Evolutionary conservation across 2,113 vertebrate species (phyloP).

Genomic region (Lucifuga dentata): DNA sequence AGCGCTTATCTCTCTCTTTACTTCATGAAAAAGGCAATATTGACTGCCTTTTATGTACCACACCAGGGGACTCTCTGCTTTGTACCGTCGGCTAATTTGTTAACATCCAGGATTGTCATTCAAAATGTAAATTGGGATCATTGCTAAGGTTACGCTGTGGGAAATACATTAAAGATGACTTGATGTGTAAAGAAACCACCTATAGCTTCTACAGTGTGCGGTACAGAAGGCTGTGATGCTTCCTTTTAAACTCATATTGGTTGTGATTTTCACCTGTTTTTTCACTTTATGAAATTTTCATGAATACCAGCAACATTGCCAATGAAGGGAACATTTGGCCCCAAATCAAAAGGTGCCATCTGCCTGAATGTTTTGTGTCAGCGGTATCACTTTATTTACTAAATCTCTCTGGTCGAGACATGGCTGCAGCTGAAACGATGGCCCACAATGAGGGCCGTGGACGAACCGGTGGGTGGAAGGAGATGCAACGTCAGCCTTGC

Average conservation of each 20-base stretch:
- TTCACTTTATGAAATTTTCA: slow-evolving; percentile 50
- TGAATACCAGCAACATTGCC: slow-evolving; percentile 47
- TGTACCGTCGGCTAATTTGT: slow-evolving; percentile 45
- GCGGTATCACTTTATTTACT: slow-evolving; percentile 56
- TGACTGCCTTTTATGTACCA: slow-evolving; percentile 23
- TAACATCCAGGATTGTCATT: slow-evolving; percentile 51
- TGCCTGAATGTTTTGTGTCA: slow-evolving; percentile 64
- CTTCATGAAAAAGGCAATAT: slow-evolving; percentile 4
- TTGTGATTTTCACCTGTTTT: slow-evolving; percentile 1
- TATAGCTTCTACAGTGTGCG: slow-evolving; percentile 14
- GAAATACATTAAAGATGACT: slow-evolving; percentile 62
- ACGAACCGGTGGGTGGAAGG: slow-evolving; percentile 45
- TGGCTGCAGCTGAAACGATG: slow-evolving; percentile 43
- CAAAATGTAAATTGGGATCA: slow-evolving; percentile 70
- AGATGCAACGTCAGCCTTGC: slow-evolving; percentile 51
- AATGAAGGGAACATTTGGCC: slow-evolving; percentile 36
- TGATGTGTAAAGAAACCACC: slow-evolving; percentile 27
- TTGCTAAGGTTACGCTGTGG: slow-evolving; percentile 39
- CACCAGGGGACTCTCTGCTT: slow-evolving; percentile 43
- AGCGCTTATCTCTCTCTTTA: background rate
- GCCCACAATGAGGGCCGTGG: slow-evolving; percentile 33
- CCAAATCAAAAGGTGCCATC: slow-evolving; percentile 72
- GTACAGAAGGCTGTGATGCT: slow-evolving; percentile 7
- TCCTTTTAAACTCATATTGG: slow-evolving; percentile 24
- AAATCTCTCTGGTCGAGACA: slow-evolving; percentile 68